Conservation (phyloP, 2,113 vertebrate species). For the Dipodomys stephensi region DNA sequence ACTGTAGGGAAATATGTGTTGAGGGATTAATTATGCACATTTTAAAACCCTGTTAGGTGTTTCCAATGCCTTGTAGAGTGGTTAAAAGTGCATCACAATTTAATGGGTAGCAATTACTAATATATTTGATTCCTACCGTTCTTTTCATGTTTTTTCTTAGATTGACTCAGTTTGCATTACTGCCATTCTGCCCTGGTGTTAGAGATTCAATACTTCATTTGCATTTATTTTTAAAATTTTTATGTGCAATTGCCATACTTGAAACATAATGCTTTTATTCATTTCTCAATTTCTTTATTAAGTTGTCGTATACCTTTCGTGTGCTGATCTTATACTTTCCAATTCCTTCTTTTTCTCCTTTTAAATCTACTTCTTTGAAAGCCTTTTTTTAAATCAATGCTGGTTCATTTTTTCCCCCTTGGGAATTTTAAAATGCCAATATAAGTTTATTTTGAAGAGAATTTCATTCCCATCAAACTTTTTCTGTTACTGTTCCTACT, state of each 20-base stretch:
- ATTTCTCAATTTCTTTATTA: not conserved
- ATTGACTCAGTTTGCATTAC: not conserved
- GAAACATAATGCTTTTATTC: not conserved
- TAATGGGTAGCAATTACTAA: not conserved
- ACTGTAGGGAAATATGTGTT: not conserved
- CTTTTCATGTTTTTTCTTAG: not conserved
- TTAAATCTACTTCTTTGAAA: not conserved
- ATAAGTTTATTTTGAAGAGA: not conserved
- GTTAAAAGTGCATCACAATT: not conserved
- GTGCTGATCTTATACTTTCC: not conserved
- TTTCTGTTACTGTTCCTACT: not conserved
- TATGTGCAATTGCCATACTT: not conserved
- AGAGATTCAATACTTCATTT: not conserved
- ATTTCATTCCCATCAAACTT: not conserved
- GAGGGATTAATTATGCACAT: not conserved
- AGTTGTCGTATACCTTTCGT: not conserved
- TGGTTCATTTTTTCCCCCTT: not conserved
- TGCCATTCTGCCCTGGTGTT: not conserved
- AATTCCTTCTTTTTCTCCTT: not conserved
- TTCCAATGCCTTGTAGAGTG: not conserved
- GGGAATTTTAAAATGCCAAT: not conserved
- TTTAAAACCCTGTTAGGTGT: slow-evolving; percentile 17
- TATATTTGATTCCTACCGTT: not conserved
- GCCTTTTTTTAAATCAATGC: not conserved
- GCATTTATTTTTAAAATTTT: not conserved